These are phyloP conservation scores for Noctua janthina DNA, from an alignment of 2,888 invertebrate genomes.

Conservation along the genomic window DNA sequence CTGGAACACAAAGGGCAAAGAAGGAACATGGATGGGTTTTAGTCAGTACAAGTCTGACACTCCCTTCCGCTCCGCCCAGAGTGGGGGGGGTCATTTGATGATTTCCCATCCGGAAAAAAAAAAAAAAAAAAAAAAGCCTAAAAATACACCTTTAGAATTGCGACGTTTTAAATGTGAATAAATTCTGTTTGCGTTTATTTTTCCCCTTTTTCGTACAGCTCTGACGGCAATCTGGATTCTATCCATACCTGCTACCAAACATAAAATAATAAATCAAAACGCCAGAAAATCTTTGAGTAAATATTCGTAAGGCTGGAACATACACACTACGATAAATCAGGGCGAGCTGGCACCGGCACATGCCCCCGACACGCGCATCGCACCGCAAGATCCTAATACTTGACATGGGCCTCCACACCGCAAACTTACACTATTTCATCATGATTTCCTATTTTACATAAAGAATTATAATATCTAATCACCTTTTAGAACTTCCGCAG, in stretches of 20 bases:
- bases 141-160: neutral
- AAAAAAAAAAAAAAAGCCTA: neutral
- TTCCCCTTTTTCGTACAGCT: neutral
- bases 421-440: constrained; percentile 59
- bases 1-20: too few relatives aligned
- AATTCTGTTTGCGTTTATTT: neutral
- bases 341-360: constrained; percentile 61
- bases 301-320: constrained; percentile 57
- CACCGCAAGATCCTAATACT: constrained; percentile 63
- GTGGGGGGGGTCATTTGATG: too few relatives aligned
- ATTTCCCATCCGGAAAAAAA: too few relatives aligned
- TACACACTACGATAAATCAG: constrained; percentile 70
- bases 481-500: constrained; percentile 33
- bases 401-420: constrained; percentile 65
- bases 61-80: too few relatives aligned
- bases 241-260: constrained; percentile 55
- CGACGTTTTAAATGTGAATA: neutral
- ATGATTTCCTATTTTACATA: constrained; percentile 29
- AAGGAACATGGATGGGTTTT: too few relatives aligned
- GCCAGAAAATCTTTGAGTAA: constrained; percentile 63
- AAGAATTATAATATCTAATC: constrained; percentile 28
- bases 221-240: neutral
- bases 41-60: too few relatives aligned
- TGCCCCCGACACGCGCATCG: constrained; percentile 69
- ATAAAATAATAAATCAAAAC: constrained; percentile 62